Base-by-base conservation (phyloP, 2,888 invertebrate species). In the Apamea sordens region DNA sequence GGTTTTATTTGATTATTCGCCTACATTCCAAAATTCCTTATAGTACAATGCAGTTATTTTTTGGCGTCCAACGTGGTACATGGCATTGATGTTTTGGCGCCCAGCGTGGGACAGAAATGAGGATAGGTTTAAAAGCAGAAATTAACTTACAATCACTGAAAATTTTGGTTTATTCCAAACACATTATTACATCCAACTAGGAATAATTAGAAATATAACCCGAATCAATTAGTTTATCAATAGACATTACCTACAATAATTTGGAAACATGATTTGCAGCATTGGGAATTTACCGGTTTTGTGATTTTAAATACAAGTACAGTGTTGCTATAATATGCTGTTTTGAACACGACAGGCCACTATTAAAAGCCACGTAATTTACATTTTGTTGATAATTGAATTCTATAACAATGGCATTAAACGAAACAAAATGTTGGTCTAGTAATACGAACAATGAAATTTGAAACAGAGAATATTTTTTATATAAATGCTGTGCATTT, bases 401-500 rank as follows among this genome's bases (percentile, higher is more conserved):
- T 81, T 72, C 13, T 32, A 28, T 64, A 69, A 21, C 70, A 81
- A 72, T 63, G 2, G 5, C 28, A 74, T 71, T 32, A n/a, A 73
- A 82, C 63, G n/a, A 41, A 77, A 80, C 71, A 78, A 78, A 69
- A 69, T 59, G 65, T 64, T 64, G 63, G 56, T 56, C 76, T 76
- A 50, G n/a, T 50, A 86, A 75, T 68, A 41, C 69, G 70, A 82
- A 82, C 82, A 83, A 89, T 89, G 85, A 83, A 88, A 69, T 88
- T 89, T 88, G 88, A 85, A 90, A 89, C 89, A 87, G 84, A 87
- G 84, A 89, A 88, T 89, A 65, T 88, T 89, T 89, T 90, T 89
- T 87, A 82, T 41, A 84, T 87, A 76, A 82, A 86, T 85, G 91
- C 92, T 92, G 89, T 82, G 69, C 41, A 71, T 65, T 76, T 89